Evolutionary conservation across 2,113 vertebrate species (phyloP).

Genomic region (Serilophus lunatus): DNA sequence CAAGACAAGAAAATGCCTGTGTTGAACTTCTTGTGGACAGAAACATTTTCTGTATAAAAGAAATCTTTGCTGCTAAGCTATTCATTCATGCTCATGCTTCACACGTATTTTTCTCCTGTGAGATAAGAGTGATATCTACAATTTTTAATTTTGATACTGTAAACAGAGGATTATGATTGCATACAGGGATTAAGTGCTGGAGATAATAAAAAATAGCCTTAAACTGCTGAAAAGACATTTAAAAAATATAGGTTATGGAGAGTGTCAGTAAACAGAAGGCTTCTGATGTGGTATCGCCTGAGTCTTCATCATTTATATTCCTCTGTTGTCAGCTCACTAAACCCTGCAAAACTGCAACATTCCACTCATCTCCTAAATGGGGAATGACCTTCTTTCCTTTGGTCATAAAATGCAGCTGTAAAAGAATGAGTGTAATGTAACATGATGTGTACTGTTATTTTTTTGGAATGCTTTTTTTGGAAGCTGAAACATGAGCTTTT

Average conservation of each 20-base stretch:
- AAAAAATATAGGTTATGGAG: not conserved
- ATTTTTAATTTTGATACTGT: not conserved
- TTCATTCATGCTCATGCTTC: not conserved
- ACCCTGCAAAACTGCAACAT: not conserved
- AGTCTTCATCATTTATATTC: not conserved
- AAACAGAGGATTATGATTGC: not conserved
- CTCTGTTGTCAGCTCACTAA: not conserved
- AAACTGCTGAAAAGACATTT: not conserved
- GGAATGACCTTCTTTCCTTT: not conserved
- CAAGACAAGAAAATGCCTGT: not conserved
- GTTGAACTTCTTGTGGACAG: not conserved
- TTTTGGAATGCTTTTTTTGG: not conserved
- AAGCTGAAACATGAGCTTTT: not conserved
- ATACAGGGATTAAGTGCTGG: not conserved
- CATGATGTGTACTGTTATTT: not conserved
- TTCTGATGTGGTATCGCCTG: not conserved
- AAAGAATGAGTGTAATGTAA: not conserved
- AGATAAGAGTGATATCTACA: not conserved
- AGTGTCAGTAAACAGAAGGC: not conserved
- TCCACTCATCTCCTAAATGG: not conserved
- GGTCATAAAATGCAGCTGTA: not conserved
- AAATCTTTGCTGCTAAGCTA: not conserved
- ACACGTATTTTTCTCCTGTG: not conserved
- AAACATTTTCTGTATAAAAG: not conserved
- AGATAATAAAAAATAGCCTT: not conserved